These are phyloP conservation scores for Lamprotornis superbus DNA, from an alignment of 2,113 vertebrate species.

Conservation along the genomic window DNA sequence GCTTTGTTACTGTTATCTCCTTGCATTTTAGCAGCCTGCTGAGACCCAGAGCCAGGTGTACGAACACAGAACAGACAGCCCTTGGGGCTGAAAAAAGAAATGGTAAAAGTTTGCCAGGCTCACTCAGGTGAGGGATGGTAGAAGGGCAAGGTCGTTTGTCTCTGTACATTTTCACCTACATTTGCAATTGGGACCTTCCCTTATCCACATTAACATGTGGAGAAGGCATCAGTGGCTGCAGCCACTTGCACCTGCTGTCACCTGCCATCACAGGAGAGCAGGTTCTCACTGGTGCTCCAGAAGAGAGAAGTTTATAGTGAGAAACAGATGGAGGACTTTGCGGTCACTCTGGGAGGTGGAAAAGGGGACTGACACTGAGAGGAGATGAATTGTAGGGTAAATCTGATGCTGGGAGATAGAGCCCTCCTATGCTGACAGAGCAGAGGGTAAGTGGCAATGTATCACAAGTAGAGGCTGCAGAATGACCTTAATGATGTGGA, in stretches of 20 bases:
- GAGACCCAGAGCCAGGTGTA: neutral
- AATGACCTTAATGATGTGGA: accelerated
- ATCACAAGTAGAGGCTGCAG: neutral
- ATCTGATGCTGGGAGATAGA: neutral
- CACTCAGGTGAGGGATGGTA: neutral
- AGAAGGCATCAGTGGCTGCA: neutral
- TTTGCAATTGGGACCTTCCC: neutral
- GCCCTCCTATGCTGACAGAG: neutral
- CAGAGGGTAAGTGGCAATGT: neutral
- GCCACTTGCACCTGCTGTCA: neutral
- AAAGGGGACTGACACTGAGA: neutral
- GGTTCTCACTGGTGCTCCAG: neutral
- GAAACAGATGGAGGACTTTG: neutral
- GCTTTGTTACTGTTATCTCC: neutral
- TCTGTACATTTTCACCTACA: accelerated
- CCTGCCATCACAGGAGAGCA: neutral
- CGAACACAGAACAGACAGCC: neutral
- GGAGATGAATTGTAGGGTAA: neutral
- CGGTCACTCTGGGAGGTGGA: neutral
- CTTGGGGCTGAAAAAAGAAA: neutral
- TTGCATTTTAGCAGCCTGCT: neutral
- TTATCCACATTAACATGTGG: neutral
- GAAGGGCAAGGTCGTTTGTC: neutral
- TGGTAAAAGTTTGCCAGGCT: neutral
- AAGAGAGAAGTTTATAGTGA: neutral